A percentile compares a stretch with the other conserved stretches of the same genome.
Evolutionary conservation across 2,113 vertebrate genomes (phyloP).

Genomic region (Myxocyprinus asiaticus): DNA sequence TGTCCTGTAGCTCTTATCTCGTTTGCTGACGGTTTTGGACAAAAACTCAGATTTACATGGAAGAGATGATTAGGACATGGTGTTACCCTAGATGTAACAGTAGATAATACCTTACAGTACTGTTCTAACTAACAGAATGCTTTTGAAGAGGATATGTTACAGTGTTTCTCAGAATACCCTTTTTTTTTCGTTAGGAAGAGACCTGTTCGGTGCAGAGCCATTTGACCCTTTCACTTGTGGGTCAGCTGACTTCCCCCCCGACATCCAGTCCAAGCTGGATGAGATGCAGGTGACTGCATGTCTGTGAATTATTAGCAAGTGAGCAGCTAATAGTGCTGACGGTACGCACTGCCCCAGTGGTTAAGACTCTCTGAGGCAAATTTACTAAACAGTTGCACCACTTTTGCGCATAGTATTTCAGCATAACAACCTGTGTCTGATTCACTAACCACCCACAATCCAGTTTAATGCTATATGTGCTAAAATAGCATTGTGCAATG

Average conservation of each 20-base stretch:
- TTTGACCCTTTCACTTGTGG: conserved; percentile 98
- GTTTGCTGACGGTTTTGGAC: no score
- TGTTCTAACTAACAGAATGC: no score
- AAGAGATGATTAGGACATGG: no score
- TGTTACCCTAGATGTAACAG: no score
- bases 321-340: conserved; percentile 38
- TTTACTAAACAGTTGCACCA: background rate
- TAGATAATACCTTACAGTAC: no score
- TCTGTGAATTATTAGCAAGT: conserved; percentile 50
- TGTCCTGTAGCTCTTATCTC: no score
- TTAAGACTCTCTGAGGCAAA: background rate
- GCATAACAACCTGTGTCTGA: no score
- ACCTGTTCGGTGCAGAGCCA: conserved; percentile 95
- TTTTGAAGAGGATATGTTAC: background rate
- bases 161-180: background rate
- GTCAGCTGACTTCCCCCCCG: conserved; percentile 91
- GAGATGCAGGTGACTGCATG: conserved; percentile 95
- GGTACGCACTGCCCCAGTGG: conserved; percentile 20
- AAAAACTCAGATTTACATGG: no score
- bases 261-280: conserved; percentile 96
- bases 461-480: no score
- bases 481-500: no score
- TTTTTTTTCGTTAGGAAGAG: conserved; percentile 79
- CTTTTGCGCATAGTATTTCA: no score
- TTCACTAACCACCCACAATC: no score